phyloP scores from a whole-genome alignment of 2,888 invertebrate species.

The Sepiola atlantica region DNA sequence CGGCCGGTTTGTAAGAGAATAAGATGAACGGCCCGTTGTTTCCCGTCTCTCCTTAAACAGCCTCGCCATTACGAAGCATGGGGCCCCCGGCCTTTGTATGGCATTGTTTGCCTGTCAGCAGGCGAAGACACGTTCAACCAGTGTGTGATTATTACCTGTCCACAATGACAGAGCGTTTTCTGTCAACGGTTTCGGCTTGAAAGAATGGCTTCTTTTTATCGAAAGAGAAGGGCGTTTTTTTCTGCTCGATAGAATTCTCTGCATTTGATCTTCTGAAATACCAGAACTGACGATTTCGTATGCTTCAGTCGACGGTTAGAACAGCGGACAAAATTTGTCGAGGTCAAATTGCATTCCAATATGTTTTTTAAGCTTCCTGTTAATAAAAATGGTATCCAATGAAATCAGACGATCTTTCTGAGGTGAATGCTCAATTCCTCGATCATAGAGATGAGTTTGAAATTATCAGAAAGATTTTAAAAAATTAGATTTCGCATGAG shows the following conservation, averaged over 20 bases:
- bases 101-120: background rate
- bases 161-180: background rate
- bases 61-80: background rate
- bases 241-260: background rate
- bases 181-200: background rate
- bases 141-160: conserved; percentile 7
- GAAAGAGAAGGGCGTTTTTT: background rate
- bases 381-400: no score
- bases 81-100: background rate
- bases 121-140: background rate
- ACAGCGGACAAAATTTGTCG: background rate
- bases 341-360: background rate
- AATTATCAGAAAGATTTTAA: no score
- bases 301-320: background rate
- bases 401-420: no score
- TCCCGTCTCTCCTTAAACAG: background rate
- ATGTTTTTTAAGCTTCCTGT: no score
- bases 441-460: no score
- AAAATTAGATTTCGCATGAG: no score
- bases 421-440: no score
- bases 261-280: background rate
- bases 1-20: background rate
- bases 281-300: background rate
- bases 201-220: background rate
- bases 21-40: background rate